A percentile compares a stretch with the other conserved stretches of the same genome.
These are phyloP conservation scores for Cancer borealis DNA, from an alignment of 2,888 invertebrate species.

Conservation along the genomic window DNA sequence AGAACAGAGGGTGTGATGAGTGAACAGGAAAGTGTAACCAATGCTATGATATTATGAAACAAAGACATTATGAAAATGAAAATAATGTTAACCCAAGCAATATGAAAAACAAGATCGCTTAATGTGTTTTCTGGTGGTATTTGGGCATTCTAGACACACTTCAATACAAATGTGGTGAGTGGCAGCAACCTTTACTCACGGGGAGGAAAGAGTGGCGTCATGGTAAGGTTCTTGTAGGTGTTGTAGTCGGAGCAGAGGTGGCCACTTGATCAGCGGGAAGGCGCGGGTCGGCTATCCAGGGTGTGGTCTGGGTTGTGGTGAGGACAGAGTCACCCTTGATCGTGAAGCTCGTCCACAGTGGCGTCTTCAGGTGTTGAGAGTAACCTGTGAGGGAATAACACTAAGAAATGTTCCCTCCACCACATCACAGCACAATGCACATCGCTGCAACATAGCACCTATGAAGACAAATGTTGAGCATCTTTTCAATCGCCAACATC, in stretches of 20 bases:
- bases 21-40: too few relatives aligned
- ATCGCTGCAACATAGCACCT: too few relatives aligned
- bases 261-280: constrained; percentile 21
- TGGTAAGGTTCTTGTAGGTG: constrained; percentile 17
- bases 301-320: neutral
- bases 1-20: neutral
- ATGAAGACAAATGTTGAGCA: too few relatives aligned
- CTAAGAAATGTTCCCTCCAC: too few relatives aligned
- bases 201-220: constrained; percentile 67
- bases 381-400: constrained; percentile 50
- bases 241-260: constrained; percentile 54
- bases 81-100: too few relatives aligned
- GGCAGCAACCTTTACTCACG: constrained; percentile 39
- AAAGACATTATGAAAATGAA: too few relatives aligned
- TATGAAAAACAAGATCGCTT: too few relatives aligned
- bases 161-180: neutral
- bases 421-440: too few relatives aligned
- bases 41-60: too few relatives aligned
- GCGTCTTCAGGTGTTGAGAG: constrained; percentile 58
- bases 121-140: too few relatives aligned
- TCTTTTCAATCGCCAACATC: too few relatives aligned
- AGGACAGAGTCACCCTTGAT: neutral
- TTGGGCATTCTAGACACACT: neutral
- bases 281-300: constrained; percentile 70
- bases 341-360: constrained; percentile 68